These are phyloP conservation scores for Drosophila repleta DNA, from an alignment of 1,140 invertebrate genomes.

Conservation along the genomic window DNA sequence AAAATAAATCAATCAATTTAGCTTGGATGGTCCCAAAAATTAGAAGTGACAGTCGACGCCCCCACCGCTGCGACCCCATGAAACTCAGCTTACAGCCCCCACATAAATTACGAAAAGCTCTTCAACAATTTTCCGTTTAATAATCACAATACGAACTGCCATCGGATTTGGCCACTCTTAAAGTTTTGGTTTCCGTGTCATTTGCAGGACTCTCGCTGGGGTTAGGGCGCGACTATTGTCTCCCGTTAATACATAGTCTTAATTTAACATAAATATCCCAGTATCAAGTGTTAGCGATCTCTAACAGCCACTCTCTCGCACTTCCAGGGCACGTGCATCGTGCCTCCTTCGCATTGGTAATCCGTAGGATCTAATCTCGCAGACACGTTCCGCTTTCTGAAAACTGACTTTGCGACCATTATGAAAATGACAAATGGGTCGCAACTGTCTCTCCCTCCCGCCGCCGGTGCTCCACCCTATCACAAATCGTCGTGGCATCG, in stretches of 20 bases:
- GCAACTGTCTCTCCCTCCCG: constrained; percentile 51
- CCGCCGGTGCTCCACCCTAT: neutral
- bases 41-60: constrained; percentile 62
- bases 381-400: constrained; percentile 52
- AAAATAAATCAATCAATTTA: constrained; percentile 83
- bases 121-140: constrained; percentile 20
- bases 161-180: constrained; percentile 31
- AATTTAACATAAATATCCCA: constrained; percentile 69
- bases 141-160: constrained; percentile 20
- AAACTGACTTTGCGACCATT: constrained; percentile 53
- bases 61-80: neutral
- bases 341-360: constrained; percentile 50
- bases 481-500: constrained; percentile 44
- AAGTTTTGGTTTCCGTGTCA: constrained; percentile 72
- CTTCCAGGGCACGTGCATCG: constrained; percentile 52
- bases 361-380: constrained; percentile 52
- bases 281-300: constrained; percentile 62
- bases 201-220: constrained; percentile 37
- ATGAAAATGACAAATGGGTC: constrained; percentile 76
- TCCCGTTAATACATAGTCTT: constrained; percentile 53
- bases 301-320: neutral
- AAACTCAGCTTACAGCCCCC: constrained; percentile 17
- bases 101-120: constrained; percentile 54
- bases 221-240: constrained; percentile 14
- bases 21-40: constrained; percentile 61